Evolutionary conservation across 2,797 vertebrate genomes (phyloP), one percentile per base, ranked within the genome.

Genomic region (Microctenopoma stevenorrisi): DNA sequence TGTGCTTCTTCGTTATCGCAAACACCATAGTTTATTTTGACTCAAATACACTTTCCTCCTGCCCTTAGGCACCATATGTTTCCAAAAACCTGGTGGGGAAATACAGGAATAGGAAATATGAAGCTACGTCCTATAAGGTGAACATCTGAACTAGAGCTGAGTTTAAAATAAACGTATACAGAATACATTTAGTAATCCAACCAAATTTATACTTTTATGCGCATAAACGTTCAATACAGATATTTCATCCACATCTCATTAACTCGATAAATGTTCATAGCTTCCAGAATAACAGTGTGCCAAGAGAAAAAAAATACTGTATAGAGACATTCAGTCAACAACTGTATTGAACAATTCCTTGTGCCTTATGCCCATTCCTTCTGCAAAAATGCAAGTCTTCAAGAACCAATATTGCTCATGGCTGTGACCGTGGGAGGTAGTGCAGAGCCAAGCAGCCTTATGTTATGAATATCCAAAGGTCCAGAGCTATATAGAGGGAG

Each of bases 371-470:
- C 73, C 50, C 1, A 5, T 74, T 65, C 43, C 22, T 48, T 14
- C 72, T 49, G 62, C 60, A 58, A 22, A 67, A 74, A 64, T 48
- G 4, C 11, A 54, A 59, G 44, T 47, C 55, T 80, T 56, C 28
- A 49, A 64, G 56, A 68, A 48, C n/a, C 43, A 38, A 60, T 53
- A 56, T 57, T 40, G 72, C 79, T 79, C 1, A 42, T 72, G 76
- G 82, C 70, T 64, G 4, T 25, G 66, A 56, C 80, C 47, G 82
- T 81, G 81, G 75, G 82, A 70, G 80, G 85, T 28, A 53, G 76
- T 14, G 49, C n/a, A 58, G 47, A 74, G 53, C 63, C 50, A 68
- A 63, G 74, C 70, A 74, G 76, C 56, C 52, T 47, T 14, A 38
- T 61, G 68, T 53, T 26, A 62, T 65, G 62, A 76, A 73, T 60